Percentiles rank a stretch among this genome's conserved stretches.
Evolutionary conservation across 2,113 vertebrate genomes (phyloP).

Genomic region (Etheostoma cragini): DNA sequence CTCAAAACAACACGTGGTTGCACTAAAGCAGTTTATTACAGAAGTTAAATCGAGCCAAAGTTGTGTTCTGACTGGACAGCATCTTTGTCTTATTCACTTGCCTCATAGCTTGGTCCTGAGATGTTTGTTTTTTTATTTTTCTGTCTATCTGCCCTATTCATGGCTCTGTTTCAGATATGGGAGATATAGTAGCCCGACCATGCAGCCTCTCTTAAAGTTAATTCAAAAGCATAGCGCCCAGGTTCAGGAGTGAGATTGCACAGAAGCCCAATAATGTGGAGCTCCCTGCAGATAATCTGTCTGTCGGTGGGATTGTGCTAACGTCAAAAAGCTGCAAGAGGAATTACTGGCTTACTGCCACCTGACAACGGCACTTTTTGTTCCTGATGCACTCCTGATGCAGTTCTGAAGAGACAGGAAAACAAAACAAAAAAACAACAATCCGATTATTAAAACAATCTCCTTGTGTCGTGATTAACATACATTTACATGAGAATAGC

Average conservation of each 20-base stretch:
- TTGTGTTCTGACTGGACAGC: neutral
- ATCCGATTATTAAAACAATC: slow-evolving; percentile 87
- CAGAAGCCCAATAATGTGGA: slow-evolving; percentile 66
- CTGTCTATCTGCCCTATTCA: neutral
- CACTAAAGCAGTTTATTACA: neutral
- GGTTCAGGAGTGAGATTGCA: slow-evolving; percentile 72
- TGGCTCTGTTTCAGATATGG: slow-evolving; percentile 19
- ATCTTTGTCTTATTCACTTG: slow-evolving; percentile 10
- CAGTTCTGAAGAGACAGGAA: slow-evolving; percentile 76
- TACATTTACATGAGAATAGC: slow-evolving; percentile 84
- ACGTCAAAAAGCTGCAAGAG: slow-evolving; percentile 77
- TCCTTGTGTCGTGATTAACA: slow-evolving; percentile 81
- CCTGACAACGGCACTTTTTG: slow-evolving; percentile 78
- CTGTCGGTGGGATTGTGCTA: slow-evolving; percentile 72
- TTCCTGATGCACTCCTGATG: slow-evolving; percentile 67
- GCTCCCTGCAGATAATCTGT: slow-evolving; percentile 70
- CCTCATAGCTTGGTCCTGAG: slow-evolving; percentile 4
- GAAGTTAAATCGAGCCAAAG: neutral
- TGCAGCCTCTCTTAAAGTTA: slow-evolving; percentile 65
- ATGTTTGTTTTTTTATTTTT: neutral
- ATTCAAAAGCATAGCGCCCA: slow-evolving; percentile 77
- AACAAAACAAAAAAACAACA: slow-evolving; percentile 76
- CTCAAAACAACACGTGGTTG: neutral
- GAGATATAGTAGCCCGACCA: slow-evolving; percentile 37
- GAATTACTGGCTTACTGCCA: slow-evolving; percentile 80